Base-by-base conservation (phyloP, 2,113 vertebrate species). In the Rhineura floridana region DNA sequence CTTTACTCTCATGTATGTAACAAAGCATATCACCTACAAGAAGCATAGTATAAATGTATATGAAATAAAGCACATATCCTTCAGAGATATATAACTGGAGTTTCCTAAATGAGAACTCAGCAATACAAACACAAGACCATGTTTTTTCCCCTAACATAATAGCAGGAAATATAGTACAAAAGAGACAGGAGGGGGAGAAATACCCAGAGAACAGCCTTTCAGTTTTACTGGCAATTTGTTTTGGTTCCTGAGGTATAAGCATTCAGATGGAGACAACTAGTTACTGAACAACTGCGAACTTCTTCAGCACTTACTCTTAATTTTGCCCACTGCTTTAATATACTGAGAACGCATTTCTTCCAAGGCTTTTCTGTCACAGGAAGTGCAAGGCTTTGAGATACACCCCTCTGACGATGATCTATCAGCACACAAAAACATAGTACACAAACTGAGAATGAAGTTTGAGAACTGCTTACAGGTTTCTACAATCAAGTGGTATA, bases 281-380 rank as follows among this genome's bases (percentile, higher is more conserved):
- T 62, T 67, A 77, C 11, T 65, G 46, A 36, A 63, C 6, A 33
- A 83, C 13, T 1, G 52, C 17, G 30, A 9, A 28, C n/a, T n/a
- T 42, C 10, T 75, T 46, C 33, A 36, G 46, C 78, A 96, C 97
- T 96, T 92, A 99, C 99, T 96, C 95, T 98, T 98, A 92, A 99
- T 99, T 96, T 98, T 99, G 92, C 97, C 97, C 36, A 98, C 98
- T 80, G 98, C 97, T 91, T 93, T 97, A 93, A 98, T 95, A 89
- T 99, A 99, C 90, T 98, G 98, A 89, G 97, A 97, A 86, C 98
- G 98, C 96, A 99, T 98, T 95, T 99, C 98, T 93, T 98, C 98
- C 50, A 99, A 97, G 69, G 96, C 98, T 91, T 94, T 97, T 80
- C 96, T 94, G 63, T 92, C 95, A 92, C 92, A 96, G 4, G 95